Evolutionary conservation across 2,888 invertebrate genomes (phyloP), one percentile per base, ranked within the genome.

Genomic region (Amiota minor): DNA sequence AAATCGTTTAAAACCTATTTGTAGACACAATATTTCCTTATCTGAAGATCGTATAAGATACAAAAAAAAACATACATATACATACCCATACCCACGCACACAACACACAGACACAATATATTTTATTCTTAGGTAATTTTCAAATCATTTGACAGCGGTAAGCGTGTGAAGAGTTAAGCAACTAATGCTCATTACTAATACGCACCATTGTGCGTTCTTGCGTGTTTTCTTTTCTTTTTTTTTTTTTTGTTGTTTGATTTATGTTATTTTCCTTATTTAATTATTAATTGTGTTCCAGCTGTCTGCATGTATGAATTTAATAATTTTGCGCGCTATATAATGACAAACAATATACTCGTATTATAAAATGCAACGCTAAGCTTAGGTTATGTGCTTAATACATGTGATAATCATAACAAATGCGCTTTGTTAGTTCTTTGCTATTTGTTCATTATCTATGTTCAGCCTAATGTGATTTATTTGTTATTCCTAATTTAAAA

Each of bases 181-280:
- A 77, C 77, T 81, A 84, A 83, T 77, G 77, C 73, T 74, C 75
- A 80, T 81, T 74, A 77, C 81, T 77, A 77, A 83, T 81, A 79
- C 77, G 81, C 79, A 79, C 77, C 74, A 76, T 86, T 80, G 80
- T 81, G 83, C 79, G 80, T 64, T 1, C 1, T 20, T 18, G 59
- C 72, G 68, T 56, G n/a, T 75, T 53, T 71, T 72, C 72, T 74
- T 76, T 47, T n/a, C n/a, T n/a, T n/a, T n/a, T n/a, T n/a, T n/a
- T n/a, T n/a, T n/a, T n/a, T n/a, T n/a, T n/a, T n/a, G n/a, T n/a
- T 69, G 59, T 72, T 74, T 76, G 45, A 69, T 73, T 74, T 56
- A 70, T 75, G n/a, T 53, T 46, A 76, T 74, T 70, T 20, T 35
- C 35, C 35, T 35, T 35, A 35, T 35, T 35, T 6, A 35, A 35